Conservation (phyloP, 2,113 vertebrate species). For the Anguilla japonica region DNA sequence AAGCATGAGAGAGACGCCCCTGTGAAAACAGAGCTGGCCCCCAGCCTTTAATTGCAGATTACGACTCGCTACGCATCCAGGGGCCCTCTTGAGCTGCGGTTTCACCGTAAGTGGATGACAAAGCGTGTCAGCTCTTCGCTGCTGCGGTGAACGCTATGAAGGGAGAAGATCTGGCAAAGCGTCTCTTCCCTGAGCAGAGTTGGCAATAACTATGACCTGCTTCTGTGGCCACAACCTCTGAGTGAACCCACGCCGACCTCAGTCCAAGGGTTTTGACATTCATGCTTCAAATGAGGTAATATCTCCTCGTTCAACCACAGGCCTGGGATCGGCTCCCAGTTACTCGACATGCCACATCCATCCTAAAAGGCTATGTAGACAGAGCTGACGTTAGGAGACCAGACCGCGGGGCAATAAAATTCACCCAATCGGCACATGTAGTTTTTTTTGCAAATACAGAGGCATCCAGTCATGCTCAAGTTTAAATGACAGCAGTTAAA, state of each 20-base stretch:
- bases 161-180: neutral
- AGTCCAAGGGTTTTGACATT: neutral
- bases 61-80: slow-evolving; percentile 5
- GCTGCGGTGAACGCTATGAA: neutral
- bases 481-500: neutral
- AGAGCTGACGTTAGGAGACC: neutral
- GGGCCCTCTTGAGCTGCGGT: neutral
- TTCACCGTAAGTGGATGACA: slow-evolving; percentile 2
- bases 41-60: slow-evolving; percentile 25
- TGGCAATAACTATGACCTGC: neutral
- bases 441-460: too few relatives aligned
- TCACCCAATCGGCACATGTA: neutral
- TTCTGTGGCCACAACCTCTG: neutral
- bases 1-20: slow-evolving; percentile 17
- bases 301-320: neutral
- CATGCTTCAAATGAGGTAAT: neutral
- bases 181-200: neutral
- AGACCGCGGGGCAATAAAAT: neutral
- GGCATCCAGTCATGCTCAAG: too few relatives aligned
- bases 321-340: neutral
- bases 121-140: slow-evolving; percentile 25
- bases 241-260: neutral
- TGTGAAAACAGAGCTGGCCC: neutral
- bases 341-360: neutral
- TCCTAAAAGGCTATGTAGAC: neutral